Percentiles rank a stretch among this genome's conserved stretches.
Conservation (phyloP, 1,140 invertebrate species). For the Colletes latitarsis region DNA sequence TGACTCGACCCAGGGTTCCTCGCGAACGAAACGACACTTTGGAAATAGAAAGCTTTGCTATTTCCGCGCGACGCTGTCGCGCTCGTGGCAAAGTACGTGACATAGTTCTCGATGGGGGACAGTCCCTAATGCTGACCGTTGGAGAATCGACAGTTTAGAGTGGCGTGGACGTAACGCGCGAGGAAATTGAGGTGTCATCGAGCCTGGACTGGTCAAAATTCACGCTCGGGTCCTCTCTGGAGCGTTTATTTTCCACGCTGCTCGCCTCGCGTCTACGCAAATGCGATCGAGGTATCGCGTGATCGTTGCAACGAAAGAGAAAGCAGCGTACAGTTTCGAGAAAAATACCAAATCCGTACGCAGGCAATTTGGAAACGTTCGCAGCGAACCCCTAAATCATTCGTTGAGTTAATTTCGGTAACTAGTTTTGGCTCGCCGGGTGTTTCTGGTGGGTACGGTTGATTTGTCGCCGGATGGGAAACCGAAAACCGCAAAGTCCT, state of each 20-base stretch:
- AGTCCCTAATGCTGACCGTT: not conserved
- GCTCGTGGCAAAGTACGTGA: not conserved
- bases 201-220: not conserved
- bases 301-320: not conserved
- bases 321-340: not conserved
- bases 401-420: conserved; percentile 9
- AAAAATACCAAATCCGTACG: not conserved
- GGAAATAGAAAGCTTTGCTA: not conserved
- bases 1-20: not conserved
- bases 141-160: not conserved
- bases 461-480: conserved; percentile 2
- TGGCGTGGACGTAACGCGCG: not conserved
- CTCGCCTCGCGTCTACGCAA: not conserved
- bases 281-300: not conserved
- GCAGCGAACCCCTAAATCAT: not conserved
- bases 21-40: not conserved
- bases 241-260: not conserved
- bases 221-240: no score
- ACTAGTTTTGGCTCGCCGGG: not conserved
- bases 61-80: not conserved
- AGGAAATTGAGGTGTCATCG: conserved; percentile 12
- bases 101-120: not conserved
- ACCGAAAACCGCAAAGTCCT: not conserved
- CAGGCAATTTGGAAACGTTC: not conserved
- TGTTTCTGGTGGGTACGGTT: conserved; percentile 3